These are phyloP conservation scores for Folsomia manolachei DNA, from an alignment of 2,888 invertebrate genomes.

Conservation along the genomic window DNA sequence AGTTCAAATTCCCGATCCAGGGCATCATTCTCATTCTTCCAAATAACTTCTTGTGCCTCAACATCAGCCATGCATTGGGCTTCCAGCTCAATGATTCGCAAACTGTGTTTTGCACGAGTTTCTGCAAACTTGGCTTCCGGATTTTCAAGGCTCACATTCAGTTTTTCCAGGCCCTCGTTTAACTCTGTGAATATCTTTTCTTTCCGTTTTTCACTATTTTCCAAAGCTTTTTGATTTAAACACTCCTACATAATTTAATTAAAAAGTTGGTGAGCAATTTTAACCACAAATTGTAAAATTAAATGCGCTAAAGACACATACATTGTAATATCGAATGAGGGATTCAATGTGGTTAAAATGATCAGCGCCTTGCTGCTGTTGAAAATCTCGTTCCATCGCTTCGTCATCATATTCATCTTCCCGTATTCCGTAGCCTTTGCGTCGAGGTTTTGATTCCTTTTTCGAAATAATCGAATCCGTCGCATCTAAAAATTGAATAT, in stretches of 20 bases:
- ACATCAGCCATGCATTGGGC: not conserved
- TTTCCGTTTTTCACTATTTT: not conserved
- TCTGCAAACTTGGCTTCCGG: not conserved
- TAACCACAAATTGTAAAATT: not conserved
- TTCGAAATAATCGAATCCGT: no score
- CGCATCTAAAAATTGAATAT: not conserved
- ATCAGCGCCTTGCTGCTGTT: not conserved
- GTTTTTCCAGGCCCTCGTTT: not conserved
- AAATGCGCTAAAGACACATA: not conserved
- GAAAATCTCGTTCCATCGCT: constrained; percentile 3
- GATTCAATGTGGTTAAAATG: not conserved
- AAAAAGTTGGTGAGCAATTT: not conserved
- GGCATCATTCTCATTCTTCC: not conserved
- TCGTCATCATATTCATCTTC: constrained; percentile 31
- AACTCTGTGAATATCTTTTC: not conserved
- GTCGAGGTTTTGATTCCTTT: constrained; percentile 1
- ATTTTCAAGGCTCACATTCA: not conserved
- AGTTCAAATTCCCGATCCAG: constrained; percentile 15
- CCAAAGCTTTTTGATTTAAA: not conserved
- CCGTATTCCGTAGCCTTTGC: constrained; percentile 24
- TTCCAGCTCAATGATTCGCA: not conserved
- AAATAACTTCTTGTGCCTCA: not conserved
- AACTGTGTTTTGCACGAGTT: not conserved
- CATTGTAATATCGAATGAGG: not conserved
- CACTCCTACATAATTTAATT: not conserved